Conservation (phyloP, 30 jellyfish, hydroid and myxozoan species). For the Clytia hemisphaerica region DNA sequence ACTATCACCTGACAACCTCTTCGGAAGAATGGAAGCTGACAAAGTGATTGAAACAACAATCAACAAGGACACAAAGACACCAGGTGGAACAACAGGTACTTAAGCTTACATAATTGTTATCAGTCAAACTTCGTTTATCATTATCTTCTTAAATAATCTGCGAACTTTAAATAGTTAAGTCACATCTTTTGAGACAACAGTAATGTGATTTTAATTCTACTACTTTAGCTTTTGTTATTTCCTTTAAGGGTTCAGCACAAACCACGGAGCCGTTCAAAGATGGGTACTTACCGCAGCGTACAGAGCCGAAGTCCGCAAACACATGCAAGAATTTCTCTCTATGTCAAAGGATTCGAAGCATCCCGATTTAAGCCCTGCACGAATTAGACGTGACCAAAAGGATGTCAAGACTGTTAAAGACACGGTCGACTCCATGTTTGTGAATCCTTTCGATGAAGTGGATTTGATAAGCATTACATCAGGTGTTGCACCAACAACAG, state of each 20-base stretch:
- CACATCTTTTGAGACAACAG: too few species aligned
- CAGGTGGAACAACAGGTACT: conserved; percentile 11
- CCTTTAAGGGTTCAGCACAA: conserved; percentile 20
- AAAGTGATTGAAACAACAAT: conserved; percentile 30
- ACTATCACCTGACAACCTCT: conserved; percentile 22
- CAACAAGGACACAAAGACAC: conserved; percentile 41
- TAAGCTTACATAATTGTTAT: too few species aligned
- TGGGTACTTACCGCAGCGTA: conserved; percentile 8
- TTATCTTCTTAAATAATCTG: too few species aligned
- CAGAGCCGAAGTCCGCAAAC: conserved; percentile 2
- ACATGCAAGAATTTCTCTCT: conserved; percentile 11
- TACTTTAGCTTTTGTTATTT: not conserved
- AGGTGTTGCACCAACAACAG: conserved; percentile 21
- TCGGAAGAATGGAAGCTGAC: conserved; percentile 51
- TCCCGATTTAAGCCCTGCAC: conserved; percentile 17
- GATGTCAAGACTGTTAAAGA: conserved; percentile 4
- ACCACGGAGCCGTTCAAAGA: conserved; percentile 26
- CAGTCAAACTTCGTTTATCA: too few species aligned
- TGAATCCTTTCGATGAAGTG: conserved; percentile 8
- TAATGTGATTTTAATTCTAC: too few species aligned
- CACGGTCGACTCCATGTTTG: not conserved
- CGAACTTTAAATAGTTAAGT: too few species aligned
- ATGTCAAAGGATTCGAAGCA: not conserved
- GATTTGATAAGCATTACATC: conserved; percentile 25
- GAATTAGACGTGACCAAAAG: conserved; percentile 4